Percentiles rank a stretch among this genome's conserved stretches.
Conservation (phyloP, 2,113 vertebrate species). For the Spheniscus mendiculus region DNA sequence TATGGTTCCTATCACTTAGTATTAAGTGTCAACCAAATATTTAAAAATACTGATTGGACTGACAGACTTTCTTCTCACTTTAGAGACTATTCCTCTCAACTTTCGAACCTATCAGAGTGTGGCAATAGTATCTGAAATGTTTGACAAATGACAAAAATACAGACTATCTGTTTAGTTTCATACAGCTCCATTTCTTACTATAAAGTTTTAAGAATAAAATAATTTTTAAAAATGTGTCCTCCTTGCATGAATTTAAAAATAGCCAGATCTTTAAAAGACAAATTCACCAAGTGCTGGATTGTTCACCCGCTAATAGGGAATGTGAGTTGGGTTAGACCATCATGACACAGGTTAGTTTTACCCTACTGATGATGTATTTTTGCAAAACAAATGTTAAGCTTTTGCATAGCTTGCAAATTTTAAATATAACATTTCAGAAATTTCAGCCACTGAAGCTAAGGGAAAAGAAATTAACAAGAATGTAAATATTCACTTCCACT, state of each 20-base stretch:
- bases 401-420: background rate
- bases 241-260: background rate
- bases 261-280: background rate
- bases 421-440: background rate
- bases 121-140: background rate
- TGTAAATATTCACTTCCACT: background rate
- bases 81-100: background rate
- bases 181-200: background rate
- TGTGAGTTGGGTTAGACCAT: background rate
- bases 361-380: background rate
- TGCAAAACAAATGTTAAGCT: background rate
- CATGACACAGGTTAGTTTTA: background rate
- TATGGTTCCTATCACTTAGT: background rate
- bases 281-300: background rate
- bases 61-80: background rate
- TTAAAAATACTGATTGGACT: background rate
- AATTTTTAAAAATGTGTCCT: background rate
- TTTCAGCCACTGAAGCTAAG: background rate
- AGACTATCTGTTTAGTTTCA: background rate
- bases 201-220: background rate
- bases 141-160: background rate
- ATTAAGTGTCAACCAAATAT: background rate
- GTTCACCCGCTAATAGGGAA: background rate
- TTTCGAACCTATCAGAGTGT: background rate
- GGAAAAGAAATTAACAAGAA: background rate